Conservation (phyloP, 2,888 invertebrate species). For the Troilus luridus region DNA sequence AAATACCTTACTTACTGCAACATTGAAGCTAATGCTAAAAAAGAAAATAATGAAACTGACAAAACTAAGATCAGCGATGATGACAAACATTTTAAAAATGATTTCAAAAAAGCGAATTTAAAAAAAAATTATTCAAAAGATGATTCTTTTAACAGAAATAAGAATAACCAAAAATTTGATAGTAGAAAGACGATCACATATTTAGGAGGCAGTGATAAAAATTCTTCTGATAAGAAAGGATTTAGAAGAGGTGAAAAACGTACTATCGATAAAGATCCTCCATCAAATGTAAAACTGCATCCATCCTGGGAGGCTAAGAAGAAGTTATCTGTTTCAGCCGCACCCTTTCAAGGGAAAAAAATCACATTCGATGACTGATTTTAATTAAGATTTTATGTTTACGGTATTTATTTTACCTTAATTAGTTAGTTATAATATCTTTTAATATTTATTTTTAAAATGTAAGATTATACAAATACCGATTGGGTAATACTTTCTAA, state of each 20-base stretch:
- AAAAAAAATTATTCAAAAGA: background rate
- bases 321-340: constrained; percentile 62
- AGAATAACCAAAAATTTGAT: constrained; percentile 47
- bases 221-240: constrained; percentile 15
- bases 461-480: background rate
- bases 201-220: constrained; percentile 23
- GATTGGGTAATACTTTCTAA: background rate
- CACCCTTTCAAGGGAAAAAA: constrained; percentile 66
- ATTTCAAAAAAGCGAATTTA: constrained; percentile 12
- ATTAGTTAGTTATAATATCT: background rate
- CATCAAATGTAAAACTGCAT: constrained; percentile 64
- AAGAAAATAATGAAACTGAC: constrained; percentile 45
- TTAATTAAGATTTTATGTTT: background rate
- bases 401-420: background rate
- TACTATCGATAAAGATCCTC: background rate
- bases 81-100: background rate
- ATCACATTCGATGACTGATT: constrained; percentile 64
- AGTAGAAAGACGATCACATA: background rate
- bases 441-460: background rate
- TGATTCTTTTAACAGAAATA: constrained; percentile 24
- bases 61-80: background rate
- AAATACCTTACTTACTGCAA: constrained; percentile 59
- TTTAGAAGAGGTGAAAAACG: constrained; percentile 10
- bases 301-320: constrained; percentile 67
- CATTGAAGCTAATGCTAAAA: constrained; percentile 55